Evolutionary conservation across 2,113 vertebrate genomes (phyloP), one percentile per base, ranked within the genome.

Genomic region (Strix aluco): DNA sequence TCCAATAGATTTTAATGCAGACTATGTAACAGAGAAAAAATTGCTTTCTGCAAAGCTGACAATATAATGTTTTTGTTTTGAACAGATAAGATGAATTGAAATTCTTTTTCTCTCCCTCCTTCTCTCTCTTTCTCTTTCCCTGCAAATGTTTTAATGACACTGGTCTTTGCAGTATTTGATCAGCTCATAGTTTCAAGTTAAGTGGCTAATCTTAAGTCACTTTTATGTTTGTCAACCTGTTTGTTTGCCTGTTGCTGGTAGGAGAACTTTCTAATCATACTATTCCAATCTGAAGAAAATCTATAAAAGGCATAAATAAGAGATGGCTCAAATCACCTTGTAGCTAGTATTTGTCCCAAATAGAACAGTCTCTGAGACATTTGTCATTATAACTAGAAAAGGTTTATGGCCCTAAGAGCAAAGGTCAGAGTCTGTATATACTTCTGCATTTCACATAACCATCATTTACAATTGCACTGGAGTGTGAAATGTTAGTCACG

Each of bases 341-440:
- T 25, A 46, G 70, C 62, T 74, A 79, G 44, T 51, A 6, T 38
- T 67, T 86, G 36, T 82, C 69, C 59, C 83, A 81, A 59, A 30
- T 18, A 54, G 40, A 78, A 73, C 27, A 46, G 11, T 49, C 49
- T 78, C 59, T 1, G 15, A 90, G 66, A 71, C 54, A 51, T 94
- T 94, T 92, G 59, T 92, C 83, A 78, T 93, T 78, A 12, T 79
- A 94, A 94, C 40, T 65, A 69, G 85, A 82, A 74, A 66, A 83
- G 29, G 63, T 92, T 97, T 96, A 93, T 67, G 80, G 66, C 55
- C 15, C 25, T 29, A 61, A 87, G 94, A 96, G 42, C 86, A 79
- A 52, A 84, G 93, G 92, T 91, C 89, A 89, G 93, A 93, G 58
- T 10, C 11, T 16, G 3, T 13, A 20, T 52, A 32, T 25, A 19